Evolutionary conservation across 2,888 invertebrate genomes (phyloP), one percentile per base, ranked within the genome.

Genomic region (Dendrolimus pini): DNA sequence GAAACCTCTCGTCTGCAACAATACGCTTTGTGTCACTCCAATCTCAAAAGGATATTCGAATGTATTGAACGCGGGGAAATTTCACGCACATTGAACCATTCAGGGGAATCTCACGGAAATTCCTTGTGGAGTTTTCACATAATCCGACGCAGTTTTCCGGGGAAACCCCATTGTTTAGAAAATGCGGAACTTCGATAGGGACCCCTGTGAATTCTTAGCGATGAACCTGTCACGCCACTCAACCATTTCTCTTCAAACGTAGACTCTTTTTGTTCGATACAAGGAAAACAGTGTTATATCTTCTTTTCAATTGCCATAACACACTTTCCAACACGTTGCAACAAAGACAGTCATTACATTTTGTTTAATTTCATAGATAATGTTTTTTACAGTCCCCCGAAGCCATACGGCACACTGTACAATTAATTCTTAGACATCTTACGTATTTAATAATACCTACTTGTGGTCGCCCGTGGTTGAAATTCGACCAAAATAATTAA

Each of bases 21-120:
- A 82, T 85, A 82, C 82, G 82, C 83, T 86, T 85, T 88, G 85
- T 82, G 81, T 83, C 85, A 80, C 83, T 83, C 76, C 83, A 84
- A 83, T 84, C 82, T 82, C 79, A 79, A 86, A 85, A 85, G 82
- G 82, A 85, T 85, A 85, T 86, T 79, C 78, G 78, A 81, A 85
- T 82, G 83, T 85, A 87, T 85, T 81, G 85, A 85, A 82, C 78
- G 77, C 75, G 66, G 65, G 78, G 80, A 78, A 82, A 83, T 84
- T 83, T 82, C 81, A 80, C 80, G 80, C 78, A 75, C 80, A 77
- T 74, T 74, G 70, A 72, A 67, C 75, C 74, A 71, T 75, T 78
- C 72, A 67, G 67, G 64, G 71, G 69, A 75, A 75, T 74, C 70
- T 77, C 71, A 68, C 70, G 68, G 69, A 80, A 76, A 78, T 80